A percentile compares a stretch with the other conserved stretches of the same genome.
Conservation (phyloP, 2,113 vertebrate species). For the Aptenodytes forsteri region DNA sequence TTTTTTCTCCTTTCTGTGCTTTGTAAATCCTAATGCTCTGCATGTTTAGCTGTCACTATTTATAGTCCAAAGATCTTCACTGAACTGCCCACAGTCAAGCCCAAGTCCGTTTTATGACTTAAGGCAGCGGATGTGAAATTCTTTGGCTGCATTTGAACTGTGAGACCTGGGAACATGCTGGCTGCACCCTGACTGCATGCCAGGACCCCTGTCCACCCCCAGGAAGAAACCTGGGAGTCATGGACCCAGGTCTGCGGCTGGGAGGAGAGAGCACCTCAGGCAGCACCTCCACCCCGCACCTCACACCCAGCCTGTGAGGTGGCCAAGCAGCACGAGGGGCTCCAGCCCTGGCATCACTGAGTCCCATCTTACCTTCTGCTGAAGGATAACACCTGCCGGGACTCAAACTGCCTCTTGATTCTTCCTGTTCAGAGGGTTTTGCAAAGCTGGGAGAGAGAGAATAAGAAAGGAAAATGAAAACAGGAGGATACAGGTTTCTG, state of each 20-base stretch:
- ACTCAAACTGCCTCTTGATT: neutral
- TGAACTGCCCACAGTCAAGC: neutral
- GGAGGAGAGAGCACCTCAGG: neutral
- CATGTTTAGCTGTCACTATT: neutral
- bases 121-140: neutral
- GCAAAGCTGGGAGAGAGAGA: neutral
- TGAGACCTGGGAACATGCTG: neutral
- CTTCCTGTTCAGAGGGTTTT: neutral
- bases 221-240: neutral
- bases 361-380: neutral
- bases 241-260: neutral
- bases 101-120: neutral
- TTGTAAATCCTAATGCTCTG: neutral
- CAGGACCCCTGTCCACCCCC: neutral
- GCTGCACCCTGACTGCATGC: neutral
- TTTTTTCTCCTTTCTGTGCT: neutral
- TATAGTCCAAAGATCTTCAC: neutral
- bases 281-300: neutral
- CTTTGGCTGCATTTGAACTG: neutral
- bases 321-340: accelerated
- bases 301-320: neutral
- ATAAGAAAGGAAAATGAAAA: neutral
- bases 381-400: neutral
- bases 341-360: accelerated
- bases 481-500: neutral